These are phyloP conservation scores for Etheostoma cragini DNA, from an alignment of 2,113 vertebrate species.

Conservation along the genomic window DNA sequence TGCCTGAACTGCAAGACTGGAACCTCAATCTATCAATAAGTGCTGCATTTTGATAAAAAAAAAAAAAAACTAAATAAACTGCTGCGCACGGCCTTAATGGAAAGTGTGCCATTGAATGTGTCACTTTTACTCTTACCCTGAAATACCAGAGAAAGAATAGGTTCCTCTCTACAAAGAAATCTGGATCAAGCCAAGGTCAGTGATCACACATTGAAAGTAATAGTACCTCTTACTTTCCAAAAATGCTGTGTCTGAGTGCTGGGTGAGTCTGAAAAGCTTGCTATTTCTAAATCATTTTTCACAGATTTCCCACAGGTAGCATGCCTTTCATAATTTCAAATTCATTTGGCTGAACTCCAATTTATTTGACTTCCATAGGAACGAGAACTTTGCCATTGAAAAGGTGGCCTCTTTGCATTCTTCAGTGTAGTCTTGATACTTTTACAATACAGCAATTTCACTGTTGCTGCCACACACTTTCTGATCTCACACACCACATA, in stretches of 20 bases:
- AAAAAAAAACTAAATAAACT: too few species aligned
- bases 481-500: background rate
- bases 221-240: conserved; percentile 35
- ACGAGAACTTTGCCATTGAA: conserved; percentile 20
- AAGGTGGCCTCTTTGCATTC: conserved; percentile 19
- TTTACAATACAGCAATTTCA: background rate
- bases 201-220: conserved; percentile 53
- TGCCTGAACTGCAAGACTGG: conserved; percentile 67
- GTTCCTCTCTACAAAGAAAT: conserved; percentile 58
- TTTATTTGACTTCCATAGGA: conserved; percentile 36
- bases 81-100: conserved; percentile 62
- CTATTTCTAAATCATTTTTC: conserved; percentile 53
- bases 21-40: conserved; percentile 78
- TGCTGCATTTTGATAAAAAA: conserved; percentile 57
- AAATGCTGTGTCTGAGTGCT: conserved; percentile 23
- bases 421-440: conserved; percentile 24
- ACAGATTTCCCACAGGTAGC: conserved; percentile 46
- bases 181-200: conserved; percentile 69
- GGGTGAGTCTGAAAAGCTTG: conserved; percentile 44
- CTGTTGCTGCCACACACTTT: background rate
- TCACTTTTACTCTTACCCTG: conserved; percentile 56
- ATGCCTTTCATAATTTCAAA: conserved; percentile 44
- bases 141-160: conserved; percentile 55
- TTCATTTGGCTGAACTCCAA: conserved; percentile 39
- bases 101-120: conserved; percentile 55